These are phyloP conservation scores for Epizoanthus fatuus DNA, from an alignment of 92 coral and sea anemone genomes.

Conservation along the genomic window DNA sequence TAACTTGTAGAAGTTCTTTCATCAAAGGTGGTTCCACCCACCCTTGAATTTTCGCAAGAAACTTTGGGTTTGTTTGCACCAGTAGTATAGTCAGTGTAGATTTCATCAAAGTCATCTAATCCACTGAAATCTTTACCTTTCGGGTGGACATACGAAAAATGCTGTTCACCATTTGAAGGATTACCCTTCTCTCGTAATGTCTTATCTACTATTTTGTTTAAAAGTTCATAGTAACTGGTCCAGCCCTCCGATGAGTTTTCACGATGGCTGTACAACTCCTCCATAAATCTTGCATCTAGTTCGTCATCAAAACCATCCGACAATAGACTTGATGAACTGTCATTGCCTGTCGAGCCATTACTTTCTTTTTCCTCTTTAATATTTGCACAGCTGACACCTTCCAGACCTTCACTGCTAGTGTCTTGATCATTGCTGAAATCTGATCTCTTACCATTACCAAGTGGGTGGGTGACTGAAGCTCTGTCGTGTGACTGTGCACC, in stretches of 20 bases:
- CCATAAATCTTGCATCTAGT: slow-evolving; percentile 71
- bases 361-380: neutral
- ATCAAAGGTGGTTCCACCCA: neutral
- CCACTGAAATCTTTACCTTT: slow-evolving; percentile 26
- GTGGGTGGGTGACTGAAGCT: neutral
- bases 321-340: neutral
- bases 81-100: neutral
- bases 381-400: neutral
- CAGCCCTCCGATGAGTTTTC: slow-evolving; percentile 78
- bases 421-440: neutral
- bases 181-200: neutral
- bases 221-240: slow-evolving; percentile 75
- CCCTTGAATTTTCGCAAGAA: neutral
- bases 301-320: slow-evolving; percentile 24
- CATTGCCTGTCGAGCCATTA: neutral
- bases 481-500: neutral
- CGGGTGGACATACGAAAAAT: slow-evolving; percentile 21
- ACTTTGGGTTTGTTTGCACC: neutral
- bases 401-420: neutral
- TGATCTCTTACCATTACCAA: neutral
- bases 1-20: neutral
- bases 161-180: slow-evolving; percentile 14
- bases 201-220: slow-evolving; percentile 38
- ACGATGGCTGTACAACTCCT: slow-evolving; percentile 70
- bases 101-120: slow-evolving; percentile 24